phyloP scores from a whole-genome alignment of 1,140 invertebrate genomes.

The Cyclina sinensis region DNA sequence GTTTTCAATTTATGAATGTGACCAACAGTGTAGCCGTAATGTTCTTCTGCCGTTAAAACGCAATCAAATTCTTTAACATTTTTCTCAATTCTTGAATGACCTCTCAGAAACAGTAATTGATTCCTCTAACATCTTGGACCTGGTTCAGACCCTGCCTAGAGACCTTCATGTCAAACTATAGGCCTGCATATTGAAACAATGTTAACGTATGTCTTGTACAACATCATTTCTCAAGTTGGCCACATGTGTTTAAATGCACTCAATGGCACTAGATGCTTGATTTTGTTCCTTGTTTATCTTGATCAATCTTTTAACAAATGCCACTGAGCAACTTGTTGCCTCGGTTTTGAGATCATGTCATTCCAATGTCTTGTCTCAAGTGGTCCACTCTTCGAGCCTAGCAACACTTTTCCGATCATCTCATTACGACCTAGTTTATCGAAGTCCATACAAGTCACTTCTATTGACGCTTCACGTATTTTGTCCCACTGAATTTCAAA shows the following conservation, averaged over 20 bases:
- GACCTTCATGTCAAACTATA: too few species aligned
- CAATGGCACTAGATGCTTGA: background rate
- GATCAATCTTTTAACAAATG: constrained; percentile 90
- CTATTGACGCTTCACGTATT: constrained; percentile 93
- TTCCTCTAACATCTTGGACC: too few species aligned
- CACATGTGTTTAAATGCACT: background rate
- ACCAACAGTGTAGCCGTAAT: too few species aligned
- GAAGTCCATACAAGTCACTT: constrained; percentile 96
- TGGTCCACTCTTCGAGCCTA: constrained; percentile 93
- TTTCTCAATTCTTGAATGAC: too few species aligned
- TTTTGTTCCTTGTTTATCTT: background rate
- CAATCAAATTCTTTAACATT: too few species aligned
- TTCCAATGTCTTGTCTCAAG: constrained; percentile 96
- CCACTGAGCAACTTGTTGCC: constrained; percentile 95
- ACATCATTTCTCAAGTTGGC: too few species aligned
- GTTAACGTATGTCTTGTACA: too few species aligned
- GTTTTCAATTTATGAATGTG: too few species aligned
- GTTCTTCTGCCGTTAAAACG: too few species aligned
- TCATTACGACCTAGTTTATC: constrained; percentile 96
- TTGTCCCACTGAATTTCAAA: constrained; percentile 90
- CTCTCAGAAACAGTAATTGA: too few species aligned
- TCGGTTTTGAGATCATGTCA: constrained; percentile 94
- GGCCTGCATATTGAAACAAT: too few species aligned
- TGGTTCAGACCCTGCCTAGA: too few species aligned
- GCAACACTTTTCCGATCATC: constrained; percentile 94